These are phyloP conservation scores for Cephalopholis sonnerati DNA, from an alignment of 2,113 vertebrate genomes.

Conservation along the genomic window DNA sequence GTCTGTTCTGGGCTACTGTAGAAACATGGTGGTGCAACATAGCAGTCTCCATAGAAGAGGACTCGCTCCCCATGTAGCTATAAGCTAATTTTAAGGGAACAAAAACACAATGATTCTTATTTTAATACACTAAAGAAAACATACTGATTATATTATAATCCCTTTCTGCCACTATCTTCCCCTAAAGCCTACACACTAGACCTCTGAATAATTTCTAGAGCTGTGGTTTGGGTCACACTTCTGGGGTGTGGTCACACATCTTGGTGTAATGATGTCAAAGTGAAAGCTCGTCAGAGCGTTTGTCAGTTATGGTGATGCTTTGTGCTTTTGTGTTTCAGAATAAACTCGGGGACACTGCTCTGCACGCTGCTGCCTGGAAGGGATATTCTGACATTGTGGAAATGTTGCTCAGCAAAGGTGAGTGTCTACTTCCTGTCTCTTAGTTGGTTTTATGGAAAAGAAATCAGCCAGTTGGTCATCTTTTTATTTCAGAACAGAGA, in stretches of 20 bases:
- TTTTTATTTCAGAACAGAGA: not conserved
- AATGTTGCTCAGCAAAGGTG: slow-evolving; percentile 94
- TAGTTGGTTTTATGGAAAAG: not conserved
- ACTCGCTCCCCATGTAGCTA: no score
- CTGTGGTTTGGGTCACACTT: not conserved
- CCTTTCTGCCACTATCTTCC: no score
- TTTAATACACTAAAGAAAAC: no score
- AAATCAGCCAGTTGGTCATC: not conserved
- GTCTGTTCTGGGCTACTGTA: no score
- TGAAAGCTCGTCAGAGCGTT: not conserved
- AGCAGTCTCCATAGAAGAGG: no score
- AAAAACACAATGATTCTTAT: no score
- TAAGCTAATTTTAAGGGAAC: no score
- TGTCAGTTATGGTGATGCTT: slow-evolving; percentile 14
- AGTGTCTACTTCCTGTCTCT: slow-evolving; percentile 17
- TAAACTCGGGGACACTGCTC: slow-evolving; percentile 95
- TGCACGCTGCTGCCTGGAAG: slow-evolving; percentile 98
- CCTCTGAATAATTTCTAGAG: not conserved
- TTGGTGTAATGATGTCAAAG: not conserved
- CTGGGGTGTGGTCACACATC: not conserved
- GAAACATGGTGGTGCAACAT: no score
- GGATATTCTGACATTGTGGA: slow-evolving; percentile 98
- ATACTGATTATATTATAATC: no score
- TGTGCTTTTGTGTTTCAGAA: slow-evolving; percentile 85
- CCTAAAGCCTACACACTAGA: not conserved